phyloP scores from a whole-genome alignment of 2,113 vertebrate genomes.

The Alethe diademata region DNA sequence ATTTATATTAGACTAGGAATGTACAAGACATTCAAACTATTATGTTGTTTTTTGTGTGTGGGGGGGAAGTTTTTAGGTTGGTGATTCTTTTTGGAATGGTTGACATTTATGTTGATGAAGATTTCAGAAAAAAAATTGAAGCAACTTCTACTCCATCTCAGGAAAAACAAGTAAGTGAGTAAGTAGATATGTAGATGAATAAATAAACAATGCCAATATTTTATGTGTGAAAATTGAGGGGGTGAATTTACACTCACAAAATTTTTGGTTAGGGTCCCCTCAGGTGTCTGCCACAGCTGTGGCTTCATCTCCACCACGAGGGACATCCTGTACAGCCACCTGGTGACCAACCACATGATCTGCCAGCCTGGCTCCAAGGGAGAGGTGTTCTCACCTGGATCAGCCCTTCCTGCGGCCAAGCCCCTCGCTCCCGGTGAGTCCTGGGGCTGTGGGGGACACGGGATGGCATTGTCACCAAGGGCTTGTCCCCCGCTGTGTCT shows the following conservation, averaged over 20 bases:
- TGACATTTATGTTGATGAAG: neutral
- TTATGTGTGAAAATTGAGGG: neutral
- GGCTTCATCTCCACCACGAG: slow-evolving; percentile 94
- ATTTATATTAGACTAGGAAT: neutral
- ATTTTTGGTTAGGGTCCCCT: neutral
- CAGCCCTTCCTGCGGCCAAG: slow-evolving; percentile 75
- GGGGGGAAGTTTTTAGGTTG: neutral
- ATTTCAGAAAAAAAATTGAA: neutral
- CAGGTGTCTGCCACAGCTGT: slow-evolving; percentile 92
- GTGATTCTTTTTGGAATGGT: neutral
- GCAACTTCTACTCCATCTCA: neutral
- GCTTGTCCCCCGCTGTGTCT: fast-evolving
- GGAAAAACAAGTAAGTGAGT: neutral
- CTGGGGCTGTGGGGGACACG: fast-evolving
- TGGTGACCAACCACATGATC: slow-evolving; percentile 96
- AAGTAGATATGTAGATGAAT: neutral
- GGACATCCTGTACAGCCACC: slow-evolving; percentile 96
- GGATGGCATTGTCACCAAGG: neutral
- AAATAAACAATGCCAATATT: neutral
- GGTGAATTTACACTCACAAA: neutral
- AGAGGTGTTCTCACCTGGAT: slow-evolving; percentile 83
- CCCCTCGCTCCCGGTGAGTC: slow-evolving; percentile 78
- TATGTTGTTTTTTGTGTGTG: neutral
- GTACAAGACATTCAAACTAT: neutral
- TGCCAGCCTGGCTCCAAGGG: slow-evolving; percentile 93